Conservation (phyloP, 2,797 vertebrate species). For the Silurus lanzhouensis region DNA sequence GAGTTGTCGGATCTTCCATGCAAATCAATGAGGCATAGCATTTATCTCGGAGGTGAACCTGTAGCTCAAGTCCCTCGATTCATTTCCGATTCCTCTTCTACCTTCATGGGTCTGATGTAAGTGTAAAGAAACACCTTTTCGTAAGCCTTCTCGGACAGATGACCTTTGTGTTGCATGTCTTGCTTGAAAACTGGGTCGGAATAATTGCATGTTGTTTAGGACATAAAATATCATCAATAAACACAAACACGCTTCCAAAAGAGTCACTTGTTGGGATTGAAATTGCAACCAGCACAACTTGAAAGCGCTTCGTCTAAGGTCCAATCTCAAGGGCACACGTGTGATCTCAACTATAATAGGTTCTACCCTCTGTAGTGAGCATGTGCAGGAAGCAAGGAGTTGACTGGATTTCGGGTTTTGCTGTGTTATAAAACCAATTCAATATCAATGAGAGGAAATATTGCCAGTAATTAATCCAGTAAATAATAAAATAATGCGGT, state of each 20-base stretch:
- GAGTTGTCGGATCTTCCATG: background rate
- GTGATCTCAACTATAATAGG: background rate
- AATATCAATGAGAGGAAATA: background rate
- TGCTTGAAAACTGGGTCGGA: background rate
- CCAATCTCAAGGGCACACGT: background rate
- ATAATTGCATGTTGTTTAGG: background rate
- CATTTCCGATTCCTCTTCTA: constrained; percentile 4
- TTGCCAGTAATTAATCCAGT: background rate
- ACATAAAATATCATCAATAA: background rate
- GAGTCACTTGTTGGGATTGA: background rate
- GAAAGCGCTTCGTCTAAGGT: background rate
- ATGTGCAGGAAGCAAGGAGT: background rate
- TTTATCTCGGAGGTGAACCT: constrained; percentile 10
- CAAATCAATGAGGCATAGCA: background rate
- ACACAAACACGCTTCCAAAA: background rate
- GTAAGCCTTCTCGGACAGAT: background rate
- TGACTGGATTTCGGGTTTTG: background rate
- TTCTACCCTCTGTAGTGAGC: background rate
- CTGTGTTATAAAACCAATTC: background rate
- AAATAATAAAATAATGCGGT: background rate
- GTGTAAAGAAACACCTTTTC: background rate
- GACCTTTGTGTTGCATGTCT: constrained; percentile 3
- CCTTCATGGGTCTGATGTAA: background rate
- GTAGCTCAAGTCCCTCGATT: background rate
- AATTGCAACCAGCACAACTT: background rate